Evolutionary conservation across 2,797 vertebrate genomes (phyloP).

Genomic region (Pangasius larnaudii): DNA sequence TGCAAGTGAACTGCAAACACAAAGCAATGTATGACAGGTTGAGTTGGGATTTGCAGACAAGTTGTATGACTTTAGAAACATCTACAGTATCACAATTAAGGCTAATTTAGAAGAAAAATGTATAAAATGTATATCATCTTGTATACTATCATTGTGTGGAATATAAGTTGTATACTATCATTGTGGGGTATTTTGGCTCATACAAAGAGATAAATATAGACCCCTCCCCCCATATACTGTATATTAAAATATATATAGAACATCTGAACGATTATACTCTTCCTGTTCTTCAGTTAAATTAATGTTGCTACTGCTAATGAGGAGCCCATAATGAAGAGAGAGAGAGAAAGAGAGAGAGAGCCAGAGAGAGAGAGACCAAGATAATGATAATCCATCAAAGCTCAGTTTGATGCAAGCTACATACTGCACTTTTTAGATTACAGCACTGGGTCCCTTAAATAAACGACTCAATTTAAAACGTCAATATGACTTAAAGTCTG

Average conservation of each 20-base stretch:
- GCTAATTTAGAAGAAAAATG: not conserved
- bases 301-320: slow-evolving; percentile 66
- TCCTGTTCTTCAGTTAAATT: slow-evolving; percentile 65
- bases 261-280: slow-evolving; percentile 65
- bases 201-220: not conserved
- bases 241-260: slow-evolving; percentile 35
- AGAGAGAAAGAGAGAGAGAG: not conserved
- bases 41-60: not conserved
- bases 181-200: not conserved
- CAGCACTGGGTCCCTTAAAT: slow-evolving; percentile 62
- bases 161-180: not conserved
- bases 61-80: not conserved
- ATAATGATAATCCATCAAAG: slow-evolving; percentile 77
- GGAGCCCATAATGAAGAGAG: slow-evolving; percentile 71
- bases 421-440: slow-evolving; percentile 49
- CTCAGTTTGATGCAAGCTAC: slow-evolving; percentile 63
- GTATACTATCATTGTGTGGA: not conserved
- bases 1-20: not conserved
- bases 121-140: not conserved
- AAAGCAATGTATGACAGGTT: not conserved
- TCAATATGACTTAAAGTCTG: slow-evolving; percentile 59
- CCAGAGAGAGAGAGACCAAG: slow-evolving; percentile 56
- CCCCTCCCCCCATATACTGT: not conserved
- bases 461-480: slow-evolving; percentile 64
- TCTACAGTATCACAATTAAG: not conserved